Conservation (phyloP, 2,113 vertebrate species). For the Lophotis ruficrista region DNA sequence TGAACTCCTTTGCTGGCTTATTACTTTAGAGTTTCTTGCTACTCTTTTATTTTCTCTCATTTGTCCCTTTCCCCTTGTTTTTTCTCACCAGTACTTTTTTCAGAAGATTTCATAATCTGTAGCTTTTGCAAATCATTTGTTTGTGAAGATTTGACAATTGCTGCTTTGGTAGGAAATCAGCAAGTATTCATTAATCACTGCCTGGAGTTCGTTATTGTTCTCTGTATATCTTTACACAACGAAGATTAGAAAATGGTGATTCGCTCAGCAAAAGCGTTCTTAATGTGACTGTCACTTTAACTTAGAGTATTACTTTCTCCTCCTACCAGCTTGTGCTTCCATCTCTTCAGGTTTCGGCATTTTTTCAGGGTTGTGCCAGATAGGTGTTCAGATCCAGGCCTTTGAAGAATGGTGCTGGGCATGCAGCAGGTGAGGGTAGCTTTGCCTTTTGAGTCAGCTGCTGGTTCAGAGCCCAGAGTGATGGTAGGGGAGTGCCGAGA, state of each 20-base stretch:
- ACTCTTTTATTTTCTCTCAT: background rate
- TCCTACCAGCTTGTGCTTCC: background rate
- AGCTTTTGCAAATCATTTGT: background rate
- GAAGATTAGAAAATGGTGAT: background rate
- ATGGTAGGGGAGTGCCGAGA: background rate
- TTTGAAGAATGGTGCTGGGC: background rate
- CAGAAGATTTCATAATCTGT: background rate
- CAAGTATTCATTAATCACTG: background rate
- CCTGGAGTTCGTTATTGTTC: background rate
- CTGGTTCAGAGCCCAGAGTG: background rate
- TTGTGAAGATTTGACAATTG: background rate
- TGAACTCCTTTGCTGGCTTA: background rate
- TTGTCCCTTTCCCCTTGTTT: background rate
- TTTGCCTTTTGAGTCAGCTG: background rate
- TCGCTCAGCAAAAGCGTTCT: background rate
- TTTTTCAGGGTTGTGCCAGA: background rate
- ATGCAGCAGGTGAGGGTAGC: background rate
- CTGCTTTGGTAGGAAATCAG: background rate
- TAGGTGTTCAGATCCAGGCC: background rate
- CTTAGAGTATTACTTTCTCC: background rate
- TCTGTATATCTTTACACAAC: background rate
- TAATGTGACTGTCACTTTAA: background rate
- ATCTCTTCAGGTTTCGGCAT: background rate
- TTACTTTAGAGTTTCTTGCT: background rate
- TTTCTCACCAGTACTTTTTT: background rate